Conservation (phyloP, 1,140 invertebrate genomes). For the Pantala flavescens region DNA sequence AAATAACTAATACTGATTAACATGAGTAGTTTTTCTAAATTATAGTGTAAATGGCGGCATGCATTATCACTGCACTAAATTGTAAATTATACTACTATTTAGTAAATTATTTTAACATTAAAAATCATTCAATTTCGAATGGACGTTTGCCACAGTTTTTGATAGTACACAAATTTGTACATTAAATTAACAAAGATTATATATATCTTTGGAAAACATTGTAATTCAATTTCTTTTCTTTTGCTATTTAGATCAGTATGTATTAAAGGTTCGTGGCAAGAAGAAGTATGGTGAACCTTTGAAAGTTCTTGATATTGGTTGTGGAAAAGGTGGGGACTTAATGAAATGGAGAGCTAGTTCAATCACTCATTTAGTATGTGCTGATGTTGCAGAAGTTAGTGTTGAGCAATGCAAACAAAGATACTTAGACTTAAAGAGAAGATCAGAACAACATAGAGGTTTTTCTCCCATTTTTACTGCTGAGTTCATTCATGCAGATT, state of each 20-base stretch:
- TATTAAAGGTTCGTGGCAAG: slow-evolving; percentile 33
- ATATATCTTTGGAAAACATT: no score
- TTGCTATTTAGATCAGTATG: slow-evolving; percentile 44
- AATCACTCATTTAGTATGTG: slow-evolving; percentile 80
- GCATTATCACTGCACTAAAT: no score
- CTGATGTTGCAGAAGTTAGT: slow-evolving; percentile 87
- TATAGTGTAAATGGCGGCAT: no score
- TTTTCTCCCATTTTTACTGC: slow-evolving; percentile 55
- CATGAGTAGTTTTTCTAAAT: no score
- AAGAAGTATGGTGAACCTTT: slow-evolving; percentile 25
- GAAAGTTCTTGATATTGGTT: slow-evolving; percentile 49
- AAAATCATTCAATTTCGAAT: no score
- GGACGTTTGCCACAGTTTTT: no score
- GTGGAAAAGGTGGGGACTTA: slow-evolving; percentile 94
- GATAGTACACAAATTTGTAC: no score
- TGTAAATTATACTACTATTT: no score
- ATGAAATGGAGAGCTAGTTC: slow-evolving; percentile 85
- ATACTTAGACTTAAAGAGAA: slow-evolving; percentile 26
- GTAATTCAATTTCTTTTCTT: no score
- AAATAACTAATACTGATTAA: no score
- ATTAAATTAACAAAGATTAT: no score
- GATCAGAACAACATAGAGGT: slow-evolving; percentile 33
- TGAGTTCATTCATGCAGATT: slow-evolving; percentile 86
- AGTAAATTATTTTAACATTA: no score
- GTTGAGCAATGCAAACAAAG: slow-evolving; percentile 69